Percentiles rank a stretch among this genome's conserved stretches.
Evolutionary conservation across 2,888 invertebrate genomes (phyloP).

Genomic region (Eudasyphora cyanicolor): DNA sequence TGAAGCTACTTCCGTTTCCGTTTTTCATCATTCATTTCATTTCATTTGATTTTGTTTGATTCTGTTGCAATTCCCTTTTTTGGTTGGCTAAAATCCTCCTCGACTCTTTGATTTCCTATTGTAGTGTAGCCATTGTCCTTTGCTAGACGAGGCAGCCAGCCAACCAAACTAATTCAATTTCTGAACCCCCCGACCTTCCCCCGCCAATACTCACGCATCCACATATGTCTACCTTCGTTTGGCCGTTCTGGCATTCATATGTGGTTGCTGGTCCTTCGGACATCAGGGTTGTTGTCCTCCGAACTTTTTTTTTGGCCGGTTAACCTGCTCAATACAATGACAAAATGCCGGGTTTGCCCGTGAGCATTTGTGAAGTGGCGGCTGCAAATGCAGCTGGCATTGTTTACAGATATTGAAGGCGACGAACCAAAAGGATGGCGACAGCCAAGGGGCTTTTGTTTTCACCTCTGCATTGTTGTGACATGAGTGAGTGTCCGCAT

Average conservation of each 20-base stretch:
- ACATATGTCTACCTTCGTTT: neutral
- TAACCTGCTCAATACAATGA: neutral
- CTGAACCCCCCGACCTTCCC: too few species aligned
- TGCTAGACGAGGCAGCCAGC: neutral
- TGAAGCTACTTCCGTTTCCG: conserved; percentile 60
- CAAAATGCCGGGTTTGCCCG: neutral
- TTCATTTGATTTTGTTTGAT: conserved; percentile 31
- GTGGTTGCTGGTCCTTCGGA: too few species aligned
- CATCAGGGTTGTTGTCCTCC: too few species aligned
- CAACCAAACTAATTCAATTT: conserved; percentile 20
- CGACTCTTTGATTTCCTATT: neutral
- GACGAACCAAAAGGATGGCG: neutral
- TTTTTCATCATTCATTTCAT: conserved; percentile 26
- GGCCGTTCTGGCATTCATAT: too few species aligned
- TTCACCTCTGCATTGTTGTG: conserved; percentile 1
- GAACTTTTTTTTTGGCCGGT: too few species aligned
- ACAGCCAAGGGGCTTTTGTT: neutral
- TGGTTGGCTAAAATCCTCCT: too few species aligned
- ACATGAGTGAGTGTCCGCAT: neutral
- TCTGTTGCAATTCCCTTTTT: neutral
- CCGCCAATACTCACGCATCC: conserved; percentile 3
- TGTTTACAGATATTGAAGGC: neutral
- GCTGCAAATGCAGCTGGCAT: neutral
- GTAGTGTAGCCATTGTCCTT: neutral
- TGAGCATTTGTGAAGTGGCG: neutral